Conservation (phyloP, 2,888 invertebrate genomes). For the Protodeltote pygarga region DNA sequence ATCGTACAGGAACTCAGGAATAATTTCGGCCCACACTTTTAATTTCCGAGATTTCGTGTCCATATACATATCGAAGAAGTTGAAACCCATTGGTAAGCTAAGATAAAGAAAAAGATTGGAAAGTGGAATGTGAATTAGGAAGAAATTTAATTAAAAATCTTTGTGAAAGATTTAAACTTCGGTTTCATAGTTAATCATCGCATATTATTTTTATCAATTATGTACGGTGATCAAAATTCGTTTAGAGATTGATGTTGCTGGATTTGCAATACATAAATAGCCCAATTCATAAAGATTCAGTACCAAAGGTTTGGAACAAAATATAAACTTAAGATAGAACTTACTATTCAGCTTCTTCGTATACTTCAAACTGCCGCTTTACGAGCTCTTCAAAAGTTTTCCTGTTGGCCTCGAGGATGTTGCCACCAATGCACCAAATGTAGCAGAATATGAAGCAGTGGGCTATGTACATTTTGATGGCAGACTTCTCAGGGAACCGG, state of each 20-base stretch:
- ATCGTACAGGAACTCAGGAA: conserved; percentile 91
- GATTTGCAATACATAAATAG: no score
- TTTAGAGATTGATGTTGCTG: no score
- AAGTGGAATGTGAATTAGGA: neutral
- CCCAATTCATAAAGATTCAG: conserved; percentile 5
- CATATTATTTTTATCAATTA: no score
- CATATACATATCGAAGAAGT: conserved; percentile 92
- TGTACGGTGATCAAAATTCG: no score
- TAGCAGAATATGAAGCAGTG: conserved; percentile 94
- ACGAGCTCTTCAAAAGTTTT: conserved; percentile 90
- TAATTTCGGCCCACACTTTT: conserved; percentile 93
- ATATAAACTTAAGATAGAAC: conserved; percentile 37
- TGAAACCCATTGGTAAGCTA: conserved; percentile 90
- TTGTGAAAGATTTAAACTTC: no score
- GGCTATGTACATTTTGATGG: conserved; percentile 88
- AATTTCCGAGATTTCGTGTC: conserved; percentile 90
- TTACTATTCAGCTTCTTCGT: conserved; percentile 88
- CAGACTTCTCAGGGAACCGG: conserved; percentile 87
- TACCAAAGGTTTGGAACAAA: neutral
- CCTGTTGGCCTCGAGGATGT: conserved; percentile 90
- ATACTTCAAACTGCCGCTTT: conserved; percentile 90
- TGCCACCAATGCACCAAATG: conserved; percentile 95
- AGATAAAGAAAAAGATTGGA: neutral
- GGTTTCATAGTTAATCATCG: no score
- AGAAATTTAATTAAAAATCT: conserved; percentile 13